A percentile compares a stretch with the other conserved stretches of the same genome.
Conservation (phyloP, 2,888 invertebrate species). For the Copidosoma aretas region DNA sequence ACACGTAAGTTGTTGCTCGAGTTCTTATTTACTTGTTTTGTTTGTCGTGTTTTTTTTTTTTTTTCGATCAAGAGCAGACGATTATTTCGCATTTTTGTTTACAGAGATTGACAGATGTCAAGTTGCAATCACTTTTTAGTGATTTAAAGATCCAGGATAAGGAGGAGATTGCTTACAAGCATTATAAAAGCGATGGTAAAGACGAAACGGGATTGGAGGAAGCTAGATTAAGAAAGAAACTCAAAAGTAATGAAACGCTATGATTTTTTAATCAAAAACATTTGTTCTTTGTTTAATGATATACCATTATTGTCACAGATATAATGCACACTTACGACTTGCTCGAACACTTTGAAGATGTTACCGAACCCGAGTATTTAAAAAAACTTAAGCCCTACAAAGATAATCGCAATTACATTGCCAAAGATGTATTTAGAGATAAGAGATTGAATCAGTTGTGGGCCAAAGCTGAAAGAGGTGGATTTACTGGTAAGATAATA, state of each 20-base stretch:
- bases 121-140: conserved; percentile 84
- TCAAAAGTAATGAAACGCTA: conserved; percentile 66
- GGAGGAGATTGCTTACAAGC: conserved; percentile 85
- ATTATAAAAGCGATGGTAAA: conserved; percentile 79
- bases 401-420: conserved; percentile 59
- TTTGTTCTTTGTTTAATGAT: conserved; percentile 6
- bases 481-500: conserved; percentile 71
- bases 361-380: conserved; percentile 67
- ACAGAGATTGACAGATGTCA: conserved; percentile 82
- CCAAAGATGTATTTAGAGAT: conserved; percentile 83
- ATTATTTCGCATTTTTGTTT: conserved; percentile 42
- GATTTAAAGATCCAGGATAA: conserved; percentile 93
- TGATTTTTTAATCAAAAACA: conserved; percentile 16
- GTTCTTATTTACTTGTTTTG: too few relatives aligned
- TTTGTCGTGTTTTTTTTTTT: too few relatives aligned
- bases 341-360: conserved; percentile 79
- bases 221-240: conserved; percentile 78
- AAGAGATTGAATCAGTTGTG: conserved; percentile 88
- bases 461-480: conserved; percentile 86
- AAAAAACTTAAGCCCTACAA: conserved; percentile 66
- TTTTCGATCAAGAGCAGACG: neutral
- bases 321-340: conserved; percentile 85
- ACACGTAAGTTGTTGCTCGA: conserved; percentile 68
- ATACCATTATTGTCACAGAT: conserved; percentile 53
- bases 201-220: conserved; percentile 89